A percentile compares a stretch with the other conserved stretches of the same genome.
Conservation (phyloP, 37 sponge, comb jelly and placozoan genomes). For the Halichondria panicea region DNA sequence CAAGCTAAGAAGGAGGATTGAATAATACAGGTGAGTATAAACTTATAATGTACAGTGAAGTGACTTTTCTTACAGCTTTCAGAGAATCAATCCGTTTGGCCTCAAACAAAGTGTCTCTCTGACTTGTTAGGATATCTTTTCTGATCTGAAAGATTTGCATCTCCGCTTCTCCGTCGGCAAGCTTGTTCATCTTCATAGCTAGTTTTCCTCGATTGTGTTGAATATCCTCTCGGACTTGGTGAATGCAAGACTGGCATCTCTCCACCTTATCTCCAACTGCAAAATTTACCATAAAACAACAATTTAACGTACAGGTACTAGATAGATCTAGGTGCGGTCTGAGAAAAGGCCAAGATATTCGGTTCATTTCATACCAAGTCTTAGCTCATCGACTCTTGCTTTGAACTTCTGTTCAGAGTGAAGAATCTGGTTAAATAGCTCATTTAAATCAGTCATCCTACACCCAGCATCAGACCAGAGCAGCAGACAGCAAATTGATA, state of each 20-base stretch:
- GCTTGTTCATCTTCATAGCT: slow-evolving; percentile 45
- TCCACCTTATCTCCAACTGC: slow-evolving; percentile 42
- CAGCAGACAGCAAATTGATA: too few relatives aligned
- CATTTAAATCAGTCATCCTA: slow-evolving; percentile 58
- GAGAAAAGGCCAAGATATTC: not conserved
- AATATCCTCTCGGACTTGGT: not conserved
- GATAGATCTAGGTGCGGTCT: not conserved
- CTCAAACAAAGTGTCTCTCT: slow-evolving; percentile 12
- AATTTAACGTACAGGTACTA: not conserved
- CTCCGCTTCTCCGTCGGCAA: slow-evolving; percentile 57
- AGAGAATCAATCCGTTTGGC: not conserved
- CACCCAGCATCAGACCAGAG: too few relatives aligned
- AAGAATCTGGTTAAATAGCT: slow-evolving; percentile 78
- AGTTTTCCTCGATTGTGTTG: slow-evolving; percentile 45
- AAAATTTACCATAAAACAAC: not conserved
- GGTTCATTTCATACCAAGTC: slow-evolving; percentile 58
- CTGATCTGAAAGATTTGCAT: slow-evolving; percentile 8
- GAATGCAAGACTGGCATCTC: slow-evolving; percentile 9
- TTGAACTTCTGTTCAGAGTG: slow-evolving; percentile 65
- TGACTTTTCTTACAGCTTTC: slow-evolving; percentile 1
- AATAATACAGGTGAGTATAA: not conserved
- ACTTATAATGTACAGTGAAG: not conserved
- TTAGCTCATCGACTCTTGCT: slow-evolving; percentile 37
- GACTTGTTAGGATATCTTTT: slow-evolving; percentile 24
- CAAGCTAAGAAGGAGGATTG: not conserved